Evolutionary conservation across 2,797 vertebrate species (phyloP), one percentile per base, ranked within the genome.

Genomic region (Hirundo rustica): DNA sequence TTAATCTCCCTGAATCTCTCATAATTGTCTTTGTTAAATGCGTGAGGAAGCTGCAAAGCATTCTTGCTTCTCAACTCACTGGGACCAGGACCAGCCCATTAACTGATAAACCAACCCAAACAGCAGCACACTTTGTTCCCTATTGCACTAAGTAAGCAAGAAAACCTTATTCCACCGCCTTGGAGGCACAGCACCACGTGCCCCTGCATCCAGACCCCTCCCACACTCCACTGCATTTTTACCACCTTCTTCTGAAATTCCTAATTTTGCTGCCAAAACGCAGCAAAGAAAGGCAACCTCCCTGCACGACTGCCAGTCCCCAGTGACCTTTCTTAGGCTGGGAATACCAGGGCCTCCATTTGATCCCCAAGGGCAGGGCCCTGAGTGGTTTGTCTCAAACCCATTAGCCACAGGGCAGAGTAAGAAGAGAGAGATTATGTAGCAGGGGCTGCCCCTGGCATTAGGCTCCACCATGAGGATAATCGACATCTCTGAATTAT

Each of bases 151-250:
- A 54, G 30, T 13, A 51, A 87, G 66, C 22, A 51, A 64, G n/a
- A 71, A 67, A 88, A 26, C 21, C 18, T 15, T 10, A 47, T 32
- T 71, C 34, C 57, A 42, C 25, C 0, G 0, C 26, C 68, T 45
- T 1, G 3, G 68, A 51, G 25, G 23, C 8, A 26, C 64, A 50
- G 78, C 45, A 54, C 50, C 3, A 2, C 0, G 0, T 3, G 9
- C 9, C 54, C 15, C 51, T 68, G 54, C 19, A 13, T 22, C 25
- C 76, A 88, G 34, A 54, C 8, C 10, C 17, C 27, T 86, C 34
- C 19, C 36, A 3, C 2, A 4, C 25, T 67, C 48, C 34, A 5
- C 0, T 60, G 58, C 26, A 13, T 48, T 83, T 95, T 83, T 64
- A 79, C 45, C 29, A 29, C 26, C 7, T 53, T 8, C 6, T 73